These are phyloP conservation scores for Synanthedon tipuliformis DNA, from an alignment of 2,888 invertebrate genomes.

Conservation along the genomic window DNA sequence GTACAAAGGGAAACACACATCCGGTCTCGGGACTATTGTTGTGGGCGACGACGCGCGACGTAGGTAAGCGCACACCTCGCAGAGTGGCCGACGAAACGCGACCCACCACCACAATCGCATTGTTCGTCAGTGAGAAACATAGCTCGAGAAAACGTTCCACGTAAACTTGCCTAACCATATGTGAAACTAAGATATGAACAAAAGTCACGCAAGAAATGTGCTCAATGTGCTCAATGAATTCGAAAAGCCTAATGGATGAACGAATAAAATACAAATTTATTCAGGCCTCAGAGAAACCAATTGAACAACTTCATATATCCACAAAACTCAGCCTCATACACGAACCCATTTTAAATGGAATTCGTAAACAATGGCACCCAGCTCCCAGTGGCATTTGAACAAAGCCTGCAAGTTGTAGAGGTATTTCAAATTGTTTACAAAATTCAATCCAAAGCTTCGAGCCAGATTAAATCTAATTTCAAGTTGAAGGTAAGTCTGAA, in stretches of 20 bases:
- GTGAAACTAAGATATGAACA: not conserved
- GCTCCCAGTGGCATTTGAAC: constrained; percentile 66
- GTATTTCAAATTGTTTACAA: constrained; percentile 70
- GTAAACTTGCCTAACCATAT: not conserved
- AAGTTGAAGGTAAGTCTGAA: constrained; percentile 69
- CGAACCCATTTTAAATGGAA: constrained; percentile 63
- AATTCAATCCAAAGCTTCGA: constrained; percentile 70
- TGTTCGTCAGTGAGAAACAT: not conserved
- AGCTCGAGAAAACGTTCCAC: not conserved
- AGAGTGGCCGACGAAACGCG: constrained; percentile 10
- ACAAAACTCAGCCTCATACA: constrained; percentile 52
- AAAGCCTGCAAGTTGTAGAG: constrained; percentile 67
- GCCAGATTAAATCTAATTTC: constrained; percentile 71
- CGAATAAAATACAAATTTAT: not conserved
- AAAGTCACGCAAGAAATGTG: not conserved
- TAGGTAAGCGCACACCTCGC: constrained; percentile 8
- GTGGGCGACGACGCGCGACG: constrained; percentile 12
- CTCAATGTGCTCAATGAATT: not conserved
- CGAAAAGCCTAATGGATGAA: constrained; percentile 11
- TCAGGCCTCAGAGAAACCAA: not conserved
- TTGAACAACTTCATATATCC: constrained; percentile 24
- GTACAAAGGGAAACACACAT: constrained; percentile 42
- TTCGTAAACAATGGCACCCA: constrained; percentile 60
- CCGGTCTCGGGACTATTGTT: constrained; percentile 37
- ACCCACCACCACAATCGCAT: not conserved